Conservation (phyloP, 1,140 invertebrate genomes). For the Charaxes varanes region DNA sequence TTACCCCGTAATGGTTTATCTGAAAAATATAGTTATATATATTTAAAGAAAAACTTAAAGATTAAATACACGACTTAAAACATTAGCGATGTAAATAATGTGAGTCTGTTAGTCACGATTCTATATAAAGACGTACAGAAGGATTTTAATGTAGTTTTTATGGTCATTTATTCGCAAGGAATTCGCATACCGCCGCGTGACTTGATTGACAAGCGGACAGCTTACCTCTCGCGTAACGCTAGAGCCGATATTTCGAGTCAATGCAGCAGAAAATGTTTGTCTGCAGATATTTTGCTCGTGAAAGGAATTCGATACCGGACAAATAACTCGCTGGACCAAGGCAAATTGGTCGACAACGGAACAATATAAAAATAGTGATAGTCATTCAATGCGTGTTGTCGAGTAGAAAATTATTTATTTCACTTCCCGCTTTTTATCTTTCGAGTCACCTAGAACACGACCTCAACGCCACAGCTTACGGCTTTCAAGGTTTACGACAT, state of each 20-base stretch:
- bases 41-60: no score
- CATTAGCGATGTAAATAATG: no score
- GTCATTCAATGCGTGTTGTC: constrained; percentile 11
- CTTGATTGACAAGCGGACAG: constrained; percentile 2
- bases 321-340: constrained; percentile 30
- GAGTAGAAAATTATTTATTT: constrained; percentile 12
- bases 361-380: constrained; percentile 26
- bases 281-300: constrained; percentile 28
- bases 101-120: constrained; percentile 6
- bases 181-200: constrained; percentile 4
- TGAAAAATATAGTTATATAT: no score
- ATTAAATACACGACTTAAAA: no score
- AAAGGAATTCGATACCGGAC: constrained; percentile 30
- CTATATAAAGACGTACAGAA: constrained; percentile 10
- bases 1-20: no score
- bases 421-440: constrained; percentile 21
- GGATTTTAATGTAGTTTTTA: constrained; percentile 7
- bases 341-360: constrained; percentile 28
- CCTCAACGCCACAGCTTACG: constrained; percentile 9
- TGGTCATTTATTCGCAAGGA: neutral
- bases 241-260: constrained; percentile 2
- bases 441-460: constrained; percentile 11
- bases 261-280: constrained; percentile 9
- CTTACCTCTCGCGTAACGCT: constrained; percentile 7
- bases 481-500: constrained; percentile 21